phyloP scores from a whole-genome alignment of 2,797 vertebrate species.

The Hydrocynus forskahlii region DNA sequence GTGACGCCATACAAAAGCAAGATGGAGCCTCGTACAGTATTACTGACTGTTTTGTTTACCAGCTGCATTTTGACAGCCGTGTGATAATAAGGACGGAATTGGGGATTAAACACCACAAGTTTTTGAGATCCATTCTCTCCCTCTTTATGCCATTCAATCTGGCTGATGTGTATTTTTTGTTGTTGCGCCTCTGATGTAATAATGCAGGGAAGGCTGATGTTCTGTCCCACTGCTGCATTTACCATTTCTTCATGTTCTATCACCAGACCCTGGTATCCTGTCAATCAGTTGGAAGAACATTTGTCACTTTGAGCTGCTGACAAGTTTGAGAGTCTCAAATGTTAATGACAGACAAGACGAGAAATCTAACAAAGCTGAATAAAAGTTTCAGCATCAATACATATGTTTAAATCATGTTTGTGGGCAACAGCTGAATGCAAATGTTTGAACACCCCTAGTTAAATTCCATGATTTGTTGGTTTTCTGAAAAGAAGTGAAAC shows the following conservation, averaged over 20 bases:
- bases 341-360: too few relatives aligned
- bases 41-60: fast-evolving
- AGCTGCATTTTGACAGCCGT: conserved; percentile 42
- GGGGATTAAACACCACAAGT: conserved; percentile 50
- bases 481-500: too few relatives aligned
- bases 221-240: conserved; percentile 60
- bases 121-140: background rate
- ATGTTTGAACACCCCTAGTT: too few relatives aligned
- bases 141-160: conserved; percentile 65
- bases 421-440: too few relatives aligned
- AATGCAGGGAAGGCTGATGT: conserved; percentile 62
- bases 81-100: fast-evolving
- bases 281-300: background rate
- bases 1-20: conserved; percentile 57
- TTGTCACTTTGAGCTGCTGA: background rate
- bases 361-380: too few relatives aligned
- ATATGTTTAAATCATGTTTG: too few relatives aligned
- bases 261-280: conserved; percentile 1
- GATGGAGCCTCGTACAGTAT: background rate
- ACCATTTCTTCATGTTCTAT: background rate
- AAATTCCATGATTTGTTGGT: too few relatives aligned
- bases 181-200: background rate
- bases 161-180: background rate
- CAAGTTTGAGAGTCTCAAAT: too few relatives aligned
- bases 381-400: too few relatives aligned